Conservation (phyloP, 2,888 invertebrate species). For the Amphipyra berbera region DNA sequence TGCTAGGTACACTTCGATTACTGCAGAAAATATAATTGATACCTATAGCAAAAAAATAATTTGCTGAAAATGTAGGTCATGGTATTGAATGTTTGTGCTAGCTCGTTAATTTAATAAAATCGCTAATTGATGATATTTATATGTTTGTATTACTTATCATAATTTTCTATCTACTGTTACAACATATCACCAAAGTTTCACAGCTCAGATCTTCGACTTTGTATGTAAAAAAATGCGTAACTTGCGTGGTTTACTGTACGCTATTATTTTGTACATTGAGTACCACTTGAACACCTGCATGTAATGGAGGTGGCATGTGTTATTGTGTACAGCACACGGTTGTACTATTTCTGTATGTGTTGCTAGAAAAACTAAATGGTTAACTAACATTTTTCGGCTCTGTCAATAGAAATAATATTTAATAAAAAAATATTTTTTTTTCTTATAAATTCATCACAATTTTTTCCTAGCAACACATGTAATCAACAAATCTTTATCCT, state of each 20-base stretch:
- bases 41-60: conserved; percentile 21
- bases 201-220: conserved; percentile 32
- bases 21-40: conserved; percentile 13
- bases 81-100: conserved; percentile 23
- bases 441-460: neutral
- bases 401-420: too few relatives aligned
- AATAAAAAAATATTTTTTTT: too few relatives aligned
- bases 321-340: conserved; percentile 64
- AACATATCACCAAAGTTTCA: conserved; percentile 19
- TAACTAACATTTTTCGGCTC: too few relatives aligned
- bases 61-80: conserved; percentile 31
- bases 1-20: conserved; percentile 7
- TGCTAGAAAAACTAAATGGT: conserved; percentile 60
- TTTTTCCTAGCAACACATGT: conserved; percentile 57
- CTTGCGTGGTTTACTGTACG: conserved; percentile 35
- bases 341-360: conserved; percentile 49
- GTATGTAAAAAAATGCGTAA: conserved; percentile 30
- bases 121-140: conserved; percentile 22
- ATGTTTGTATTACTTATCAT: conserved; percentile 14
- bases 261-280: conserved; percentile 47
- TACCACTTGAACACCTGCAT: conserved; percentile 61
- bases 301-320: conserved; percentile 63
- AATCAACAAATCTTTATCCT: conserved; percentile 25
- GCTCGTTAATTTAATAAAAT: conserved; percentile 11
- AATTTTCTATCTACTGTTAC: conserved; percentile 12